phyloP scores from a whole-genome alignment of 2,797 vertebrate genomes.

The Acipenser ruthenus region DNA sequence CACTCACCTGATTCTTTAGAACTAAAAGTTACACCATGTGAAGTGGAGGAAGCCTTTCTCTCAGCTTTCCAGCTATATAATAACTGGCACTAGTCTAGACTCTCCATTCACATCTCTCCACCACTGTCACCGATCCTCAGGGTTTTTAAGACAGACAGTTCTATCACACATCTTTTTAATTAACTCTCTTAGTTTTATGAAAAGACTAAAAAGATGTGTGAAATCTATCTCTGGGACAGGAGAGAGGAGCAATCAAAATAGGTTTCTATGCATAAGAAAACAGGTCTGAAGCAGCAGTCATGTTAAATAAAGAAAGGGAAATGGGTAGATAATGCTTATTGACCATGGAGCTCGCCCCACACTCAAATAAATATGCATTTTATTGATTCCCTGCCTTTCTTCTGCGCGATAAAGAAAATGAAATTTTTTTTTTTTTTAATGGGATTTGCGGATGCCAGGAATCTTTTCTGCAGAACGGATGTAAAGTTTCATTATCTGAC shows the following conservation, averaged over 20 bases:
- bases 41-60: no score
- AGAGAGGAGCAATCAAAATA: constrained; percentile 35
- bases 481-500: constrained; percentile 57
- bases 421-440: constrained; percentile 41
- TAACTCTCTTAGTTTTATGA: constrained; percentile 42
- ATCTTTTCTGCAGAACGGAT: constrained; percentile 44
- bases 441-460: constrained; percentile 47
- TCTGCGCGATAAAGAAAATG: constrained; percentile 56
- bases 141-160: constrained; percentile 17
- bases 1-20: no score
- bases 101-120: no score
- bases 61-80: no score
- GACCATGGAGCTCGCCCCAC: constrained; percentile 25
- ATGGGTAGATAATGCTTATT: constrained; percentile 37
- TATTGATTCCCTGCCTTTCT: constrained; percentile 44
- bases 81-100: no score
- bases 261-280: constrained; percentile 28
- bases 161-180: constrained; percentile 56
- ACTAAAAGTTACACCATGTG: no score
- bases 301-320: constrained; percentile 25
- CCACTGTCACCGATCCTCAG: no score
- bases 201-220: constrained; percentile 29
- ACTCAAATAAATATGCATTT: constrained; percentile 40
- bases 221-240: constrained; percentile 26
- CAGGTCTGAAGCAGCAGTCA: constrained; percentile 27